phyloP scores from a whole-genome alignment of 2,113 vertebrate species.

The Chelonoidis abingdonii region DNA sequence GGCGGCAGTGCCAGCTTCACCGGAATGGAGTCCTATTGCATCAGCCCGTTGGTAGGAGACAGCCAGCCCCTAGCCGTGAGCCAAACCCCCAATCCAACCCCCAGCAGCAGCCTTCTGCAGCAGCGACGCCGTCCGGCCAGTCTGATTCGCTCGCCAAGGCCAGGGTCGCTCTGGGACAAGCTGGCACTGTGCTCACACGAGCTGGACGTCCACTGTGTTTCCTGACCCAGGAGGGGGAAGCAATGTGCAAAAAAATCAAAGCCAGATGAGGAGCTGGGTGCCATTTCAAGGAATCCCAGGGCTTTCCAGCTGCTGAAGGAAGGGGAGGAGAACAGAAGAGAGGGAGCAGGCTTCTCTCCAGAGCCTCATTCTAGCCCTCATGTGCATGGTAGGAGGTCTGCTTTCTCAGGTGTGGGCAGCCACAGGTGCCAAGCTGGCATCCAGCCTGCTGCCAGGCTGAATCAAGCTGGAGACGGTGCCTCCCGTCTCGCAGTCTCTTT shows the following conservation, averaged over 20 bases:
- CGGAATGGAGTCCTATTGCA: neutral
- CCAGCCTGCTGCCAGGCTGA: neutral
- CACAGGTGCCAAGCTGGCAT: slow-evolving; percentile 46
- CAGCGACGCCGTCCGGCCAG: neutral
- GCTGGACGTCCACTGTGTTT: neutral
- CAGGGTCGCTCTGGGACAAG: neutral
- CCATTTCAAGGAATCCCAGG: neutral
- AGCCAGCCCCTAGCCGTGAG: neutral
- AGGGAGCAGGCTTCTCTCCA: neutral
- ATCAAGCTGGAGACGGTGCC: neutral
- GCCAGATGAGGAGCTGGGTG: neutral
- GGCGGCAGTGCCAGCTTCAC: neutral
- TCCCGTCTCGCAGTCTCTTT: neutral
- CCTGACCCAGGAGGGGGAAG: neutral
- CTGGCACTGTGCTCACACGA: neutral
- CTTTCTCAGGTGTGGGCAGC: neutral
- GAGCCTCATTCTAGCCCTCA: neutral
- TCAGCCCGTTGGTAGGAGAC: neutral
- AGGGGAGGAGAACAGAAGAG: neutral
- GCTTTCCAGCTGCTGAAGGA: neutral
- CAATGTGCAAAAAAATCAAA: neutral
- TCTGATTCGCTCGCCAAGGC: neutral
- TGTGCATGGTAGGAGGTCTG: neutral
- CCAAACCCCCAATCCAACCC: neutral
- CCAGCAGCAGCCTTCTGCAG: neutral